A percentile compares a stretch with the other conserved stretches of the same genome.
Evolutionary conservation across 2,888 invertebrate species (phyloP).

Genomic region (Brachyptera risi): DNA sequence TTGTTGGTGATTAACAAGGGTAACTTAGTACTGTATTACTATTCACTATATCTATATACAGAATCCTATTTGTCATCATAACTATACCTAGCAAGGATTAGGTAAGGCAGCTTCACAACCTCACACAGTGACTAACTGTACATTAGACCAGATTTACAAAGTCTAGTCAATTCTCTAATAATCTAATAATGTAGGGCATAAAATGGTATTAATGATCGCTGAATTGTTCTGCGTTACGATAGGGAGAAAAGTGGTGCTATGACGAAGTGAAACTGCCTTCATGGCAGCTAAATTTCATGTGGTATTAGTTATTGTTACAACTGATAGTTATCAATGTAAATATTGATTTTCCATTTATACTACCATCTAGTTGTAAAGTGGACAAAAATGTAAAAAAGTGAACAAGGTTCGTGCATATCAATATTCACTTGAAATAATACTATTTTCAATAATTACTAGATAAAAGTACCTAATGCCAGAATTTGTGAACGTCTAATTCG

Average conservation of each 20-base stretch:
- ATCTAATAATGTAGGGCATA: too few relatives aligned
- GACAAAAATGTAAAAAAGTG: not conserved
- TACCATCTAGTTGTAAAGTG: not conserved
- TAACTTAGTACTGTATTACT: too few relatives aligned
- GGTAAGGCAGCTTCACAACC: constrained; percentile 7
- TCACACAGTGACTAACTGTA: not conserved
- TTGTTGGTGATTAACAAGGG: too few relatives aligned
- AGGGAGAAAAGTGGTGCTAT: too few relatives aligned
- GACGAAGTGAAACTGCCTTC: constrained; percentile 11
- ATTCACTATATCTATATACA: not conserved
- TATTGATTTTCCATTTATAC: not conserved
- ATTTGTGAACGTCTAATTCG: not conserved
- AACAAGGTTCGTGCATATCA: not conserved
- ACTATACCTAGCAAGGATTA: not conserved
- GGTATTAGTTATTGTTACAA: not conserved
- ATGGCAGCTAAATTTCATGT: constrained; percentile 1
- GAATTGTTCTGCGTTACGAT: too few relatives aligned
- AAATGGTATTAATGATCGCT: too few relatives aligned
- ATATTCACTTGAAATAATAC: not conserved
- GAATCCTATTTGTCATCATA: too few relatives aligned
- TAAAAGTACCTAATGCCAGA: constrained; percentile 17
- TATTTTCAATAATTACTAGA: not conserved
- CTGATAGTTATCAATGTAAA: not conserved
- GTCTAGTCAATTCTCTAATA: too few relatives aligned
- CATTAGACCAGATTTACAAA: not conserved